These are phyloP conservation scores for Phaethon lepturus DNA, from an alignment of 2,113 vertebrate species.

Conservation along the genomic window DNA sequence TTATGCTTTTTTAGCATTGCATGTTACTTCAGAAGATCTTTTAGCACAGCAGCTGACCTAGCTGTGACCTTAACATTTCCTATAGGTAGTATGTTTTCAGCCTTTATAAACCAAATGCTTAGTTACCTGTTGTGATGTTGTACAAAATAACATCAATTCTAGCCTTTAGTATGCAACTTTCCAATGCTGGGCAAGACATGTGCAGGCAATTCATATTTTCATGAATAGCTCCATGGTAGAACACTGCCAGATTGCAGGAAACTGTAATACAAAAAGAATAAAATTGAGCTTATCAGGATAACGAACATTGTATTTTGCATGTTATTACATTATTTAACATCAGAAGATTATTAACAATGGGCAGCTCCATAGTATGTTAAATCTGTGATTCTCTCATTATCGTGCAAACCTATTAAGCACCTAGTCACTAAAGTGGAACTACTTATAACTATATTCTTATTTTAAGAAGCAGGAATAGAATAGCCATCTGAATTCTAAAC, in stretches of 20 bases:
- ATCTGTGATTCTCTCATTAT: neutral
- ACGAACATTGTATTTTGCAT: neutral
- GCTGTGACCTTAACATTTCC: neutral
- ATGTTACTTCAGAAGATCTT: neutral
- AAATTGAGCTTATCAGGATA: neutral
- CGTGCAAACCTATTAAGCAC: neutral
- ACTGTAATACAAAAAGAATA: constrained; percentile 69
- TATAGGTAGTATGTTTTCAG: neutral
- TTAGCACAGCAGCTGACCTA: neutral
- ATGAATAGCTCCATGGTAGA: constrained; percentile 81
- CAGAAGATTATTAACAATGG: neutral
- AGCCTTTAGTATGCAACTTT: constrained; percentile 87
- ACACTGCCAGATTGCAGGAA: constrained; percentile 93
- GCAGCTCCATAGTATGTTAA: neutral
- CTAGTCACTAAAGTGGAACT: neutral
- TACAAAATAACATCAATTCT: constrained; percentile 84
- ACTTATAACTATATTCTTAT: neutral
- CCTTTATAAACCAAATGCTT: neutral
- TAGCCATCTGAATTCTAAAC: neutral
- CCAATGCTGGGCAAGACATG: constrained; percentile 86
- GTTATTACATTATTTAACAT: neutral
- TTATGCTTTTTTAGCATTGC: neutral
- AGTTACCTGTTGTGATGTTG: constrained; percentile 88
- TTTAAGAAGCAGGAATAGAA: neutral
- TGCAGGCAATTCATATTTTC: constrained; percentile 88